A percentile compares a stretch with the other conserved stretches of the same genome.
phyloP scores from a whole-genome alignment of 2,888 invertebrate species.

The Branchipolynoe longqiensis region DNA sequence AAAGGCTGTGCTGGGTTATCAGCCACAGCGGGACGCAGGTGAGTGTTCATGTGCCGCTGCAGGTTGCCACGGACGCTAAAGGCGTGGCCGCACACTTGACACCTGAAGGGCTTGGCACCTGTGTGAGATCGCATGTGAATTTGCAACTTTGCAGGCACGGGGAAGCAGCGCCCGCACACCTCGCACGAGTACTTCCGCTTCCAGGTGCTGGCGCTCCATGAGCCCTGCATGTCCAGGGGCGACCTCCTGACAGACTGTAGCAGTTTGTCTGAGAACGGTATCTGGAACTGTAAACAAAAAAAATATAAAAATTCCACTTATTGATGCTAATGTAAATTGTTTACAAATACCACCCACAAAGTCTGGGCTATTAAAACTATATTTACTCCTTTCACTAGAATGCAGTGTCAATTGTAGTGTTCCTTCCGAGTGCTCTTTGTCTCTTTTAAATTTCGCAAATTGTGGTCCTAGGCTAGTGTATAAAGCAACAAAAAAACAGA shows the following conservation, averaged over 20 bases:
- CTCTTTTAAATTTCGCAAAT: no score
- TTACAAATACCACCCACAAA: no score
- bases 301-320: slow-evolving; percentile 22
- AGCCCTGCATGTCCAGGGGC: neutral
- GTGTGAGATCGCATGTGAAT: slow-evolving; percentile 22
- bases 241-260: neutral
- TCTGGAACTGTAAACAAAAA: slow-evolving; percentile 1
- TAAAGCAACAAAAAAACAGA: no score
- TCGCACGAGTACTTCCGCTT: neutral
- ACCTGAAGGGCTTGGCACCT: neutral
- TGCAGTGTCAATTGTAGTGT: no score
- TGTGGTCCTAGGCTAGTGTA: no score
- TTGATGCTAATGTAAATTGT: no score
- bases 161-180: neutral
- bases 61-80: slow-evolving; percentile 25
- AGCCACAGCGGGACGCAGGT: no score
- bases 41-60: slow-evolving; percentile 13
- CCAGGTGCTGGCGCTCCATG: neutral
- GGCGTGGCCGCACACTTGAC: neutral
- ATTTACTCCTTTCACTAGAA: no score
- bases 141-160: slow-evolving; percentile 23
- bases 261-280: neutral
- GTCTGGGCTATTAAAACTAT: no score
- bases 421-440: no score
- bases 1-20: no score